Evolutionary conservation across 2,797 vertebrate species (phyloP), one percentile per base, ranked within the genome.

Genomic region (Denticeps clupeoides): DNA sequence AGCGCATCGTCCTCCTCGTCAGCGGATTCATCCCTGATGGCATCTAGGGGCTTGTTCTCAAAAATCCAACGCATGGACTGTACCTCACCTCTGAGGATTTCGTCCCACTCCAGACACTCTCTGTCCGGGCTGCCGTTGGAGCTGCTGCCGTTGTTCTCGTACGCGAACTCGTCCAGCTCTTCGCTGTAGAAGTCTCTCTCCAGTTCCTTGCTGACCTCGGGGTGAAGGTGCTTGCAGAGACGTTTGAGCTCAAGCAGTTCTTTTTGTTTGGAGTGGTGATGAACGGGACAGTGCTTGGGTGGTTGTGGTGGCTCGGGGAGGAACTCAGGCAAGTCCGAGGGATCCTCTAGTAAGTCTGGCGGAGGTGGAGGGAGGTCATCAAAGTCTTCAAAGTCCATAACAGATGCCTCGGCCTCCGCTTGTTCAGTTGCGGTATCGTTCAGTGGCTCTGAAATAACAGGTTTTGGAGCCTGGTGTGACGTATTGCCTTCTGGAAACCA

Each of bases 31-130:
- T 80, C 82, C 60, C 81, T 86, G 51, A 91, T 86, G 28, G 80
- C 60, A 68, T 90, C 73, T 6, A 90, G 68, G 16, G 87, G 82
- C 65, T 89, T 85, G 46, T 89, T 92, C 69, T 91, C 87, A 82
- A 92, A 91, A 76, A 84, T 81, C 83, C 85, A 86, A 38, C 84
- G 82, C 73, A 86, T 79, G 2, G 88, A 82, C 59, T 88, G 86
- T 7, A 93, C 84, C 21, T 91, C 88, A 1, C 86, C 87, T 6
- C 84, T 89, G 1, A 84, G 65, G 61, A 90, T 88, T 70, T 96
- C 88, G 56, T 81, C 75, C 87, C 81, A 86, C 44, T 90, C 84
- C 27, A 69, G 57, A 47, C 75, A 74, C 47, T 91, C 84, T 51
- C 84, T 82, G 57, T 89, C 79, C 13, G 68, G 65, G 23, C 75